Evolutionary conservation across 2,888 invertebrate genomes (phyloP), one percentile per base, ranked within the genome.

Genomic region (Eurytoma adleriae): DNA sequence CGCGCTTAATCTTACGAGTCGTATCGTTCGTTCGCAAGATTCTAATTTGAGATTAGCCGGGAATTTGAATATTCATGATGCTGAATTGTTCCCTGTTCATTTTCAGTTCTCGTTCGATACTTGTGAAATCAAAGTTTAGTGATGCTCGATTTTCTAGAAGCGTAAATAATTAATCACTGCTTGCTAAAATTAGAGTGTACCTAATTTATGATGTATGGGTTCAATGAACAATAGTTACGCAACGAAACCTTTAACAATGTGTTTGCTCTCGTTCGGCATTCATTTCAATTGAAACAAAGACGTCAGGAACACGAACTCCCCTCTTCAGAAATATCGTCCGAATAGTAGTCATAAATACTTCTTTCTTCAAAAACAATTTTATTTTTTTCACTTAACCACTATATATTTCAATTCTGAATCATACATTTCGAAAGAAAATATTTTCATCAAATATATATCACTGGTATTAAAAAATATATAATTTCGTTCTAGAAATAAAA

Each of bases 261-360:
- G 56, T 27, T 48, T 54, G 78, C 66, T 78, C 62, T 70, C 71
- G 52, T 74, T 59, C 72, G 75, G 84, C 79, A 83, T 83, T 82
- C 82, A 83, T 83, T 81, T 80, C 80, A 56, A 69, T 62, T 72
- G 64, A 84, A 85, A 84, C 84, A 84, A 84, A 85, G 83, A 84
- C 75, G 80, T 82, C 80, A 83, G 79, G 69, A 62, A 80, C 66
- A 52, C 54, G 59, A 52, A 40, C 69, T 57, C 75, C 77, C 75
- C 71, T 54, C 30, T 20, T 54, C 52, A 59, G 54, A 68, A 67
- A n/a, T 50, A n/a, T 50, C 16, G 64, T 20, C 50, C 40, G 48
- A 48, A 61, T 18, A 16, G 64, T 24, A 18, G 69, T 64, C 16
- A 56, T 78, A 78, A 78, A 78, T 78, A 75, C 61, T 54, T 64